These are phyloP conservation scores for Zeuzera pyrina DNA, from an alignment of 2,888 invertebrate species.

Conservation along the genomic window DNA sequence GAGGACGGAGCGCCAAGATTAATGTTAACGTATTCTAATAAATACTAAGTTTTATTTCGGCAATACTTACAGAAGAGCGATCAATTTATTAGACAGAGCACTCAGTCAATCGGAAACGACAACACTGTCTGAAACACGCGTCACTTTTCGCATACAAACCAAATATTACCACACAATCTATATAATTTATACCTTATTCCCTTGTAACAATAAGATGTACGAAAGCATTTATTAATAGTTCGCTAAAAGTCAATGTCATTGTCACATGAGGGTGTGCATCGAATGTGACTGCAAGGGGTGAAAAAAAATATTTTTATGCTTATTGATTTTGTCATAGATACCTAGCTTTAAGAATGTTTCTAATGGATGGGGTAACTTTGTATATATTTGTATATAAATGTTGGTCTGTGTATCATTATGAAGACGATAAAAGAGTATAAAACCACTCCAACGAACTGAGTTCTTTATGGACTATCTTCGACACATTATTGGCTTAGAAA, in stretches of 20 bases:
- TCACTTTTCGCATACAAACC: background rate
- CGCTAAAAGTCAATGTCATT: conserved; percentile 28
- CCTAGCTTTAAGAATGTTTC: no score
- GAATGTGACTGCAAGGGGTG: conserved; percentile 13
- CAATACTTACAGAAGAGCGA: conserved; percentile 11
- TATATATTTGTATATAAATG: no score
- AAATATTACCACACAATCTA: background rate
- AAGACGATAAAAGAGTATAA: no score
- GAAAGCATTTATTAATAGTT: conserved; percentile 3
- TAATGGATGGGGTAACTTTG: conserved; percentile 9
- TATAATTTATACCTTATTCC: background rate
- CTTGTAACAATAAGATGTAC: background rate
- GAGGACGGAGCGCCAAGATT: no score
- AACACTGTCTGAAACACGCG: conserved; percentile 18
- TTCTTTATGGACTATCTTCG: no score
- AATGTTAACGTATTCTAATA: no score
- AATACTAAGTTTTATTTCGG: background rate
- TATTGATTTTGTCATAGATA: conserved; percentile 18
- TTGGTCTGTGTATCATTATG: no score
- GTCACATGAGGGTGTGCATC: conserved; percentile 18
- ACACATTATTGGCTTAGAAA: no score
- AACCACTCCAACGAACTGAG: no score
- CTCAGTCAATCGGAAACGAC: conserved; percentile 18
- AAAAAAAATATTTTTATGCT: conserved; percentile 25
- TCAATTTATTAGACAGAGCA: conserved; percentile 15